Conservation (phyloP, 2,888 invertebrate genomes). For the Nowickia ferox region DNA sequence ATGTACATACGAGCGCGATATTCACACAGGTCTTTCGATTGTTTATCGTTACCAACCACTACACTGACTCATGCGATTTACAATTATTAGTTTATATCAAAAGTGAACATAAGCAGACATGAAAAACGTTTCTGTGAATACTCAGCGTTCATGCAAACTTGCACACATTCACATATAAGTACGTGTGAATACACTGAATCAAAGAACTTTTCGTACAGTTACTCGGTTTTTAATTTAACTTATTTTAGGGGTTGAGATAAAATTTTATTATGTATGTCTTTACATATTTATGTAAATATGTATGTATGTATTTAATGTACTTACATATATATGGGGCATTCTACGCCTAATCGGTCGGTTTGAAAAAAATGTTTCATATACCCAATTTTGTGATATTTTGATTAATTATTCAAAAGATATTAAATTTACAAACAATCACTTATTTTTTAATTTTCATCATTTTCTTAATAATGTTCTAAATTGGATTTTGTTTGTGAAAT, state of each 20-base stretch:
- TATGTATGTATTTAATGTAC: neutral
- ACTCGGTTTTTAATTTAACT: neutral
- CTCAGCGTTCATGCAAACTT: no score
- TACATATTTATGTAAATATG: neutral
- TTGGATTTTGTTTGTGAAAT: no score
- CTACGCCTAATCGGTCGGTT: neutral
- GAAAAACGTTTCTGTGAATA: neutral
- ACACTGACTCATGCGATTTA: conserved; percentile 30
- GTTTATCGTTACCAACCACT: conserved; percentile 59
- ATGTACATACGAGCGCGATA: conserved; percentile 36
- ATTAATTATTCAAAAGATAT: no score
- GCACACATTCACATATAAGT: neutral
- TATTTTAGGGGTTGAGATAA: neutral
- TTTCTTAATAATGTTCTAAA: no score
- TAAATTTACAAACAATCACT: no score
- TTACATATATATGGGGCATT: neutral
- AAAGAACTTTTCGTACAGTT: neutral
- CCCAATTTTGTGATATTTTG: no score
- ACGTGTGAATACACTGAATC: neutral
- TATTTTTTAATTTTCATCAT: no score
- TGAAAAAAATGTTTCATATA: neutral
- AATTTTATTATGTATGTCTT: neutral
- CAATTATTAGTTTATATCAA: conserved; percentile 33
- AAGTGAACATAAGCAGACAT: conserved; percentile 25
- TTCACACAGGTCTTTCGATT: conserved; percentile 40